phyloP scores from a whole-genome alignment of 1,140 invertebrate species.

The Acromyrmex charruanus region DNA sequence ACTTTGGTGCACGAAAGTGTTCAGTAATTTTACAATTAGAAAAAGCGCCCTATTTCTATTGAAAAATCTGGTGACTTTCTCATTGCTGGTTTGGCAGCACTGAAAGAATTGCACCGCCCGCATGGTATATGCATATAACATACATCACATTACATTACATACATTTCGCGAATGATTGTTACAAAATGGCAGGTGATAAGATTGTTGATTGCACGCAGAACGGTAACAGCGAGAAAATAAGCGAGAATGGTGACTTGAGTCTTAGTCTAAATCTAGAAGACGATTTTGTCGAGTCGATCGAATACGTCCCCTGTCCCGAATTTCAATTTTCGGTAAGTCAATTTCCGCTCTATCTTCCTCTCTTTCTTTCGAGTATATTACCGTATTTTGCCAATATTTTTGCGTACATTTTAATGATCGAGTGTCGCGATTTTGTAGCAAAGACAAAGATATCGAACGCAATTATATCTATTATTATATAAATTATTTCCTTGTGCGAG shows the following conservation, averaged over 20 bases:
- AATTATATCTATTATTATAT: not conserved
- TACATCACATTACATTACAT: too few species aligned
- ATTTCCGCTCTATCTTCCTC: not conserved
- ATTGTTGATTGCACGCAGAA: conserved; percentile 76
- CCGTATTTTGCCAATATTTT: not conserved
- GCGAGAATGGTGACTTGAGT: conserved; percentile 77
- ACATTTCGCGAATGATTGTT: not conserved
- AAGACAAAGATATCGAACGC: not conserved
- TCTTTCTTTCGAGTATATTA: not conserved
- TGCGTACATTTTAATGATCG: not conserved
- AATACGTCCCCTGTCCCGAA: conserved; percentile 80
- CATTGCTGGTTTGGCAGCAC: too few species aligned
- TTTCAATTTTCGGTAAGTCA: conserved; percentile 83
- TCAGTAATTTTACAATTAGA: too few species aligned
- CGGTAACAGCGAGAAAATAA: conserved; percentile 78
- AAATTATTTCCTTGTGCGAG: not conserved
- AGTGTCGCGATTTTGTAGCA: not conserved
- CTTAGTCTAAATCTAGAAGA: conserved; percentile 78
- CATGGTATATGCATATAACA: too few species aligned
- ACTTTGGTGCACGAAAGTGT: too few species aligned
- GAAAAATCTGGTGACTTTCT: too few species aligned
- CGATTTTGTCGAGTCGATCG: conserved; percentile 74
- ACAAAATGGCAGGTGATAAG: conserved; percentile 83
- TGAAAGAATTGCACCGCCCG: too few species aligned
- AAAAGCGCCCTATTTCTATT: too few species aligned